Conservation (phyloP, 2,113 vertebrate genomes). For the Zosterops lateralis region DNA sequence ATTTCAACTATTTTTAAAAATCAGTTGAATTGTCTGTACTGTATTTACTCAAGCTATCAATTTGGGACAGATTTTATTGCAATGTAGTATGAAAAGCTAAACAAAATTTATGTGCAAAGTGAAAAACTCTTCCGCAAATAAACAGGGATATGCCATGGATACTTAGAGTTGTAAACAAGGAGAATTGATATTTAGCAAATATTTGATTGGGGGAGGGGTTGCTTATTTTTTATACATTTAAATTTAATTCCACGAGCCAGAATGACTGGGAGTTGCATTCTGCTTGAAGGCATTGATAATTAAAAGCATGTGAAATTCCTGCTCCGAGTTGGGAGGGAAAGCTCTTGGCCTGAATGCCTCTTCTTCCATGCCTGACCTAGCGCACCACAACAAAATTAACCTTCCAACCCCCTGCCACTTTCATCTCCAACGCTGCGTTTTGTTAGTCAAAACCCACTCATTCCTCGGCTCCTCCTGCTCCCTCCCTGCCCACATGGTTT, state of each 20-base stretch:
- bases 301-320: not conserved
- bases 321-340: not conserved
- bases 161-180: not conserved
- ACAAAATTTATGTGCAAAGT: not conserved
- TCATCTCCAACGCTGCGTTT: not conserved
- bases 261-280: not conserved
- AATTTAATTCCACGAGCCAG: not conserved
- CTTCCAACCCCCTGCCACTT: not conserved
- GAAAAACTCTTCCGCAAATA: not conserved
- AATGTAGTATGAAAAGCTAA: not conserved
- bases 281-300: not conserved
- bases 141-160: not conserved
- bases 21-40: not conserved
- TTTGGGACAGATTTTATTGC: not conserved
- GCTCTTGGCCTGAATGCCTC: not conserved
- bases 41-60: not conserved
- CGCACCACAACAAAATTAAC: conserved; percentile 23
- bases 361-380: conserved; percentile 25
- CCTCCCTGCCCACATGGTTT: fast-evolving
- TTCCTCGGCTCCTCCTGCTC: not conserved
- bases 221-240: not conserved
- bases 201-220: not conserved
- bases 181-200: not conserved
- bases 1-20: not conserved
- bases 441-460: not conserved